A percentile compares a stretch with the other conserved stretches of the same genome.
These are phyloP conservation scores for Alligator sinensis DNA, from an alignment of 2,113 vertebrate genomes.

Conservation along the genomic window DNA sequence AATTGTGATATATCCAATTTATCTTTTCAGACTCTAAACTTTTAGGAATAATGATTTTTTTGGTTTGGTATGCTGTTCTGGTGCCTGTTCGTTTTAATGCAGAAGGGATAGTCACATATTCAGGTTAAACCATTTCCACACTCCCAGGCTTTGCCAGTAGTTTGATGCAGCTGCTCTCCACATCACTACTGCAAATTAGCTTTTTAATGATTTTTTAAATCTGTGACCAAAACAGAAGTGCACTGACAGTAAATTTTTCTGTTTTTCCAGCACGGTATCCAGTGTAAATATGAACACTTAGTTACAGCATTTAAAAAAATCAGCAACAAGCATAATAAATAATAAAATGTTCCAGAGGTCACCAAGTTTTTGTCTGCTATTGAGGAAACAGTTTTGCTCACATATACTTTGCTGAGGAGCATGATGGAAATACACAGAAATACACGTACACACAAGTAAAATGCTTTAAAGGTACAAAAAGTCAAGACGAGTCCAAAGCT, in stretches of 20 bases:
- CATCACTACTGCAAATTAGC: background rate
- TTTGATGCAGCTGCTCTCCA: background rate
- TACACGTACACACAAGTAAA: background rate
- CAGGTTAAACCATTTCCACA: background rate
- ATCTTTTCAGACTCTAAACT: slow-evolving; percentile 30
- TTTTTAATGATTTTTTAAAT: background rate
- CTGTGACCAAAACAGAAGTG: background rate
- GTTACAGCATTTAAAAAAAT: background rate
- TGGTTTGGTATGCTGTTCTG: background rate
- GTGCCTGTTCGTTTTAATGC: background rate
- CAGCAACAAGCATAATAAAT: background rate
- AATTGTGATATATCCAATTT: slow-evolving; percentile 50
- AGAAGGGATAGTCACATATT: rapidly evolving
- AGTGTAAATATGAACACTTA: background rate
- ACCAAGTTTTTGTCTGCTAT: background rate
- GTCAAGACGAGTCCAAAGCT: background rate
- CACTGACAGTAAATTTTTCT: background rate
- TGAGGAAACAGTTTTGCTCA: background rate
- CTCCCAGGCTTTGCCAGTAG: background rate
- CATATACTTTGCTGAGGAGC: background rate
- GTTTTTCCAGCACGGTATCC: background rate
- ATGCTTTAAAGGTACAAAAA: background rate
- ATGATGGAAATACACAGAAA: background rate
- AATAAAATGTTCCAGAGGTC: background rate
- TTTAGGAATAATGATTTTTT: background rate